A percentile compares a stretch with the other conserved stretches of the same genome.
Conservation (phyloP, 2,113 vertebrate genomes). For the Myiopsitta monachus region DNA sequence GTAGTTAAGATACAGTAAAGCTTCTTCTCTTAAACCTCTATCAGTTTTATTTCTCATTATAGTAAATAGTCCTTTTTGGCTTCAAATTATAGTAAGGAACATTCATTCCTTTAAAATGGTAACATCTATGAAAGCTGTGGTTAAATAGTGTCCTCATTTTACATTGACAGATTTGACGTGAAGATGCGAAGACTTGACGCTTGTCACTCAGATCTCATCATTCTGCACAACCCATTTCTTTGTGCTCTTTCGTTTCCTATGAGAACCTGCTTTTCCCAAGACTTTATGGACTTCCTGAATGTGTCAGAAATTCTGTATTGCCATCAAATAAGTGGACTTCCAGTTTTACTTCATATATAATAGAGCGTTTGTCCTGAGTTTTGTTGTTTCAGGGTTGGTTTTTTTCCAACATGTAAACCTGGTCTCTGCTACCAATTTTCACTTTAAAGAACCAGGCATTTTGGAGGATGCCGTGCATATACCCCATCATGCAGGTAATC, state of each 20-base stretch:
- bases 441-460: not conserved
- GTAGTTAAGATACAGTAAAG: not conserved
- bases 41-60: not conserved
- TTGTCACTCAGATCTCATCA: not conserved
- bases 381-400: not conserved
- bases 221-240: not conserved
- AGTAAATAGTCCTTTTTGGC: not conserved
- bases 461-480: not conserved
- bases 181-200: not conserved
- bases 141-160: not conserved
- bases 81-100: not conserved
- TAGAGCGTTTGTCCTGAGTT: not conserved
- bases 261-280: not conserved
- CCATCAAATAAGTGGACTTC: not conserved
- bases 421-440: not conserved
- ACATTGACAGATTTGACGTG: not conserved
- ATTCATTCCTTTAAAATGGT: not conserved
- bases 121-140: not conserved
- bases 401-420: not conserved
- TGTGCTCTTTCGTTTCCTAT: not conserved
- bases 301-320: not conserved
- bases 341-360: not conserved
- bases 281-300: not conserved
- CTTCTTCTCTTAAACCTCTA: not conserved
- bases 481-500: not conserved